phyloP scores from a whole-genome alignment of 2,113 vertebrate genomes.

The Muntiacus muntjak region DNA sequence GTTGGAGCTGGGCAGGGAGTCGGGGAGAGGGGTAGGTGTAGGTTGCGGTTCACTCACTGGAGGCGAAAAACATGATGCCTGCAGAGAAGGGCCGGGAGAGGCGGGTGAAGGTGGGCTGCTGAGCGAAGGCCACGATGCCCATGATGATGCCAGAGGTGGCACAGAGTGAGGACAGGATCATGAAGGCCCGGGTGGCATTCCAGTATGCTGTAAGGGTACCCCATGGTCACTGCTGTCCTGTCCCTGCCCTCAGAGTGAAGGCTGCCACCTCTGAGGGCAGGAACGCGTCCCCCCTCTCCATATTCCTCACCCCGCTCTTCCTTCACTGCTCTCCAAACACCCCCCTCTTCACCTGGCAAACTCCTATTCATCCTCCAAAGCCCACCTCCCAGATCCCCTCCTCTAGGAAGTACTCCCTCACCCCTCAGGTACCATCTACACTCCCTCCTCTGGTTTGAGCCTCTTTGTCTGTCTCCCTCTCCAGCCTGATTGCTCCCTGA shows the following conservation, averaged over 20 bases:
- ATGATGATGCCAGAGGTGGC: slow-evolving; percentile 89
- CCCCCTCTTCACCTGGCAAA: not conserved
- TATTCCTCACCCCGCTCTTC: not conserved
- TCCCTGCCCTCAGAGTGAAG: not conserved
- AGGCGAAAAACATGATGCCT: slow-evolving; percentile 90
- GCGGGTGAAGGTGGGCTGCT: slow-evolving; percentile 87
- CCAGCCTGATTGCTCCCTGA: not conserved
- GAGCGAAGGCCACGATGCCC: slow-evolving; percentile 89
- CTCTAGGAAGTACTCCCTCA: not conserved
- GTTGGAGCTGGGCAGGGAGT: not conserved
- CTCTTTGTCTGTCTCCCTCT: not conserved
- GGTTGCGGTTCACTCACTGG: slow-evolving; percentile 82
- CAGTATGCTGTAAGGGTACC: slow-evolving; percentile 84
- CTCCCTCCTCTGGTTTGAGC: not conserved
- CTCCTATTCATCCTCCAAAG: not conserved
- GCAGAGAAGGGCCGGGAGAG: slow-evolving; percentile 90
- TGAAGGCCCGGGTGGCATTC: slow-evolving; percentile 92
- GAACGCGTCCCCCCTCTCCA: not conserved
- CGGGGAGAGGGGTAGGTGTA: accelerated
- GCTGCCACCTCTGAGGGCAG: not conserved
- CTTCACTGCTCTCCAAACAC: not conserved
- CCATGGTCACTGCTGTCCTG: not conserved
- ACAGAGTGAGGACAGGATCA: slow-evolving; percentile 90
- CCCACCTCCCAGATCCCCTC: not conserved
- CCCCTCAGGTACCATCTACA: too few relatives aligned